phyloP scores from a whole-genome alignment of 2,797 vertebrate species.

The Sebastes goodei region DNA sequence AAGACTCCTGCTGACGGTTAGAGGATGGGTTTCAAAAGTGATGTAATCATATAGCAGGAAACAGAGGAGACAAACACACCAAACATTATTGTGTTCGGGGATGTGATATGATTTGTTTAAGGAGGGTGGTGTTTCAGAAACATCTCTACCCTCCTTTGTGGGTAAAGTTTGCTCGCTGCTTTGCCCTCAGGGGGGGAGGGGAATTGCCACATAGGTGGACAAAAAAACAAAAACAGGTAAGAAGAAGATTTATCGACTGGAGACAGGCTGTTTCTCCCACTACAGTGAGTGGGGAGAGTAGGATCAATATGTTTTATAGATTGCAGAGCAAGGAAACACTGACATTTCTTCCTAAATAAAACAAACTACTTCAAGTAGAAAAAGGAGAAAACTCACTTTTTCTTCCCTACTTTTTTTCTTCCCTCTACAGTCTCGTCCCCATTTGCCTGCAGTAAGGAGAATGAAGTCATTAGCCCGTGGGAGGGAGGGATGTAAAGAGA shows the following conservation, averaged over 20 bases:
- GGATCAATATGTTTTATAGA: conserved; percentile 15
- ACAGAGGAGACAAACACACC: background rate
- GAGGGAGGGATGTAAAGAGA: background rate
- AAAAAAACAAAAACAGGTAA: background rate
- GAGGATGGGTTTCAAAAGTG: background rate
- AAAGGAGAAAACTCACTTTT: background rate
- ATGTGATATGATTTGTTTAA: background rate
- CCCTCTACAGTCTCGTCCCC: background rate
- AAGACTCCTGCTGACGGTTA: background rate
- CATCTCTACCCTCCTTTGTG: background rate
- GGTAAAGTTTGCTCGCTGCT: background rate
- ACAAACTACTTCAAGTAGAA: background rate
- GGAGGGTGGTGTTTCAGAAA: background rate
- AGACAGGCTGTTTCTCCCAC: background rate
- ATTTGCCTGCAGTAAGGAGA: background rate
- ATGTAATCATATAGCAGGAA: background rate
- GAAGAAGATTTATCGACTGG: background rate
- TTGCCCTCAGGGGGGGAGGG: background rate
- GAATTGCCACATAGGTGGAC: background rate
- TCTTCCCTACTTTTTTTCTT: background rate
- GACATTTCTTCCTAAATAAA: background rate
- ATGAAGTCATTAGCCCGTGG: conserved; percentile 5
- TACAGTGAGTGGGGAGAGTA: background rate
- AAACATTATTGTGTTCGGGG: background rate
- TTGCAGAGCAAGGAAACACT: background rate